Conservation (phyloP, 2,113 vertebrate species). For the Megaleporinus macrocephalus region DNA sequence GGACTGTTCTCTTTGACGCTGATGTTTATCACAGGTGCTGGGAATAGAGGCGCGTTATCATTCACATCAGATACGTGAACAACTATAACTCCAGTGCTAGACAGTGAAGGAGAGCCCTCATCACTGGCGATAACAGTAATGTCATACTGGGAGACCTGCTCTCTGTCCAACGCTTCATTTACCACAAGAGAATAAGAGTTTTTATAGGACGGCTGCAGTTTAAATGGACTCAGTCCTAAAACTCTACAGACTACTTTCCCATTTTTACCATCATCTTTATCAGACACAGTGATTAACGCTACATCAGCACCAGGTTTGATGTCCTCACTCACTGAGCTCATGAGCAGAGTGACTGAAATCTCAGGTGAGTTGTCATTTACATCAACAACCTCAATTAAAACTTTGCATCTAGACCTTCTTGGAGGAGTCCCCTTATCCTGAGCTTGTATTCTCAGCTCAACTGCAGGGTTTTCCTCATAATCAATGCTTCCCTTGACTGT, state of each 20-base stretch:
- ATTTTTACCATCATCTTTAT: slow-evolving; percentile 78
- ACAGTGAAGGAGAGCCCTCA: slow-evolving; percentile 75
- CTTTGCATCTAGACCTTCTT: slow-evolving; percentile 62
- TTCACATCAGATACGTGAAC: slow-evolving; percentile 81
- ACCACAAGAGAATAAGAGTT: slow-evolving; percentile 80
- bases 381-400: slow-evolving; percentile 80
- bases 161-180: slow-evolving; percentile 75
- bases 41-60: slow-evolving; percentile 80
- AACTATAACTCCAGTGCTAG: slow-evolving; percentile 61
- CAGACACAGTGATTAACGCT: slow-evolving; percentile 76
- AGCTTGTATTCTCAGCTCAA: slow-evolving; percentile 58
- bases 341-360: slow-evolving; percentile 74
- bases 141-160: slow-evolving; percentile 75
- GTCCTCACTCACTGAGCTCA: slow-evolving; percentile 74
- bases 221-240: slow-evolving; percentile 73
- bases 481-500: slow-evolving; percentile 67
- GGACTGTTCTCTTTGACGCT: slow-evolving; percentile 79
- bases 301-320: slow-evolving; percentile 75
- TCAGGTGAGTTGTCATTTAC: slow-evolving; percentile 83
- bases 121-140: slow-evolving; percentile 76
- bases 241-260: slow-evolving; percentile 74
- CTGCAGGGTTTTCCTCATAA: slow-evolving; percentile 65
- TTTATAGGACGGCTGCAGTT: slow-evolving; percentile 77
- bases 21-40: slow-evolving; percentile 62
- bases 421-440: slow-evolving; percentile 51